These are phyloP conservation scores for Procambarus clarkii DNA, from an alignment of 1,140 invertebrate genomes.

Conservation along the genomic window DNA sequence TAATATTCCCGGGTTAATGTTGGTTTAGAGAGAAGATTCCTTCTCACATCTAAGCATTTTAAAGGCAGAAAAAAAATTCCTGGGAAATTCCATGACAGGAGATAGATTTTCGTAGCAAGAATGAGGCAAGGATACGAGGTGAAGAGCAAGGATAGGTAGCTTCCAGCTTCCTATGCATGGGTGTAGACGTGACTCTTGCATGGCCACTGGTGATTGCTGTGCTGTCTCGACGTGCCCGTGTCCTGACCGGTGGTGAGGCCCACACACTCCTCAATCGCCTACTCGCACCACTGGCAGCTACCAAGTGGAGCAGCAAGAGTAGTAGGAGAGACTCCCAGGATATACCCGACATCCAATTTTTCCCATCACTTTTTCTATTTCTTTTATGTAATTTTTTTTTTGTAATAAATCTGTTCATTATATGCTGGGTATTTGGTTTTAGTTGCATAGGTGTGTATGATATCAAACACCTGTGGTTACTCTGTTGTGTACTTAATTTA, in stretches of 20 bases:
- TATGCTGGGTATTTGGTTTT: slow-evolving; percentile 59
- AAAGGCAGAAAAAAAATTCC: neutral
- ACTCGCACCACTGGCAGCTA: slow-evolving; percentile 23
- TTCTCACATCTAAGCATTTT: slow-evolving; percentile 5
- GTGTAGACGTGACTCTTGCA: slow-evolving; percentile 16
- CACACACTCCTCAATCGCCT: slow-evolving; percentile 56
- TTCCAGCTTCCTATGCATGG: slow-evolving; percentile 11
- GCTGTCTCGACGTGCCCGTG: slow-evolving; percentile 51
- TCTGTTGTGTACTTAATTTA: slow-evolving; percentile 52
- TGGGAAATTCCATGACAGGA: slow-evolving; percentile 7
- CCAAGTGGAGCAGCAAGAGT: slow-evolving; percentile 30
- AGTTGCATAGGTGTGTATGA: slow-evolving; percentile 21
- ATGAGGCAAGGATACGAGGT: slow-evolving; percentile 21
- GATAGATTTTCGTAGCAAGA: neutral
- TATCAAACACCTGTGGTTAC: slow-evolving; percentile 17
- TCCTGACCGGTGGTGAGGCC: slow-evolving; percentile 57
- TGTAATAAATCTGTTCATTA: slow-evolving; percentile 30
- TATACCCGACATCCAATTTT: slow-evolving; percentile 44
- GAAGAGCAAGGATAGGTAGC: slow-evolving; percentile 26
- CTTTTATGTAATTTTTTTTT: slow-evolving; percentile 45
- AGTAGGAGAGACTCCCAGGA: slow-evolving; percentile 28
- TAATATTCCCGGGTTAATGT: neutral
- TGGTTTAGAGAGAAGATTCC: slow-evolving; percentile 9
- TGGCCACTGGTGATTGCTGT: slow-evolving; percentile 36
- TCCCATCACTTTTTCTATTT: slow-evolving; percentile 51